Base-by-base conservation (phyloP, 2,888 invertebrate genomes). In the Tupiocoris notatus region DNA sequence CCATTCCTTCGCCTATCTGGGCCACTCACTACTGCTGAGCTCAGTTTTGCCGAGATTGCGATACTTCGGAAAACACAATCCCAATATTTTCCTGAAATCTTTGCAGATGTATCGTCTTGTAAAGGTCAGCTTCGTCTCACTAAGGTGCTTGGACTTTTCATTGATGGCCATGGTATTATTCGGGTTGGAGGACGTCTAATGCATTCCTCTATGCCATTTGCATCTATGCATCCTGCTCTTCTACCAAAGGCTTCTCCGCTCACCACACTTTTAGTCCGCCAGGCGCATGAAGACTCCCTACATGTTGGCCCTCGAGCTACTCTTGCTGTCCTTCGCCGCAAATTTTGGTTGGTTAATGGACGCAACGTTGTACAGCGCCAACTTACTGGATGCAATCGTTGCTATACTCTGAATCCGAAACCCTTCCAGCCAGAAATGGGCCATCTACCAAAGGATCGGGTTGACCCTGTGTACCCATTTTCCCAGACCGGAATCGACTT, bases 401-500 rank as follows among this genome's bases (percentile, higher is more conserved):
- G 67, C 16, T 21, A n/a, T 67, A 6, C 12, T 16, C 21, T 67
- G 16, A 54, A 56, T 20, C 22, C 56, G 20, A 54, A 20, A 56
- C 54, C 54, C 56, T 67, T 56, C 21, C 16, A 16, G 7, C 54
- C 54, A 1, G 57, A 20, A 20, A 16, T 67, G 16, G 54, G 54
- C 2, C 20, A 67, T 16, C 56, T 67, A 6, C 67, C 67, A 56
- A 6, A 22, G 16, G 54, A 21, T n/a, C 17, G 67, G 22, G 20
- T 57, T 1, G 67, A 67, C 18, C 16, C 1, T 21, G 16, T 7
- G 57, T 17, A 7, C 18, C 21, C 67, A 2, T 75, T 65, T 20
- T 9, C 23, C 17, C 20, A 66, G n/a, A 58, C 57, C 6, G 75
- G 75, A 23, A 21, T 75, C 2, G 75, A 75, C 24, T 66, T 61